Percentiles rank a stretch among this genome's conserved stretches.
Conservation (phyloP, 2,797 vertebrate genomes). For the Apogon talboti region DNA sequence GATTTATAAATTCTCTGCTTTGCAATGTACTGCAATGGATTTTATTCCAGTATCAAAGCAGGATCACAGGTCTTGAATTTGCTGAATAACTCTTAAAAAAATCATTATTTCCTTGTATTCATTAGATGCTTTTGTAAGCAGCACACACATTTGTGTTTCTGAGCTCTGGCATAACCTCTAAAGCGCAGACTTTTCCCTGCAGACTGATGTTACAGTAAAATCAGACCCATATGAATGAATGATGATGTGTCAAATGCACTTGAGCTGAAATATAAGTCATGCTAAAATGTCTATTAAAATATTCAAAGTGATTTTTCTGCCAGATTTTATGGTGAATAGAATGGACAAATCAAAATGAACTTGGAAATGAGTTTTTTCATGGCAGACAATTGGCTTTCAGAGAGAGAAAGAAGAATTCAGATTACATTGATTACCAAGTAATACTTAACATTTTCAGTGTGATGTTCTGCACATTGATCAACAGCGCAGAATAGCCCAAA, state of each 20-base stretch:
- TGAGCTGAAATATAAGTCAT: slow-evolving; percentile 8
- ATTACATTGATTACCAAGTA: slow-evolving; percentile 36
- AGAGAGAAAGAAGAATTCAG: slow-evolving; percentile 10
- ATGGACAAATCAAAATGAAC: slow-evolving; percentile 1
- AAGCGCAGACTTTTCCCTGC: slow-evolving; percentile 6
- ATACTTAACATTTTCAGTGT: slow-evolving; percentile 32
- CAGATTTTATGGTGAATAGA: slow-evolving; percentile 14
- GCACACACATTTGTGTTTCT: slow-evolving; percentile 14
- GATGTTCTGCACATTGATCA: slow-evolving; percentile 19
- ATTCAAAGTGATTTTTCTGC: slow-evolving; percentile 7
- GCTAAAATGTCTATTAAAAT: slow-evolving; percentile 8
- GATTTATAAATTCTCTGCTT: not conserved
- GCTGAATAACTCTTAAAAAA: slow-evolving; percentile 3
- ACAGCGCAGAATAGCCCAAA: slow-evolving; percentile 18
- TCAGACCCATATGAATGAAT: not conserved
- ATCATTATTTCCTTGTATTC: slow-evolving; percentile 11
- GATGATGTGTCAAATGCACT: slow-evolving; percentile 17
- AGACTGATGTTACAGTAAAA: slow-evolving; percentile 5
- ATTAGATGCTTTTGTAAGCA: slow-evolving; percentile 18
- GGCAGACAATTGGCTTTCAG: not conserved
- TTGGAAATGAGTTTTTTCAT: not conserved
- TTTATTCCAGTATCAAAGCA: not conserved
- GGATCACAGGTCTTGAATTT: not conserved
- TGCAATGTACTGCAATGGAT: not conserved
- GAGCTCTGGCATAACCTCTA: not conserved